Evolutionary conservation across 2,797 vertebrate species (phyloP), one percentile per base, ranked within the genome.

Genomic region (Chelidonichthys spinosus): DNA sequence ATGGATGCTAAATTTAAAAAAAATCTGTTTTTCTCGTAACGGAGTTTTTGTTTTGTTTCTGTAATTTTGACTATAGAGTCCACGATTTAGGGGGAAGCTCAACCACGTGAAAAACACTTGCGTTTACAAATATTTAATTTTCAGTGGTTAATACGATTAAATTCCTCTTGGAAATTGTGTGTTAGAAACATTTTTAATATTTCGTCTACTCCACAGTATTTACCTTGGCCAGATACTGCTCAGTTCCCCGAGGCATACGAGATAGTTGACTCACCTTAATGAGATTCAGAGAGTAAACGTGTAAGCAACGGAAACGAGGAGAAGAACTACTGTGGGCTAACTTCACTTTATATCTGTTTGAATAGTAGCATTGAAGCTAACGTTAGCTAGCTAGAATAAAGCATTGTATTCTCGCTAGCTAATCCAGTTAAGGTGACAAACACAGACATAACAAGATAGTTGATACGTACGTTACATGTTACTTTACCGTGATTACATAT

Each of bases 311-410:
- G 13, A 0, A 44, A 4, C 1, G 36, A 7, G 0, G 52, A 44
- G 14, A 37, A 33, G 35, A 44, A 14, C 43, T 14, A 25, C 25
- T 25, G 25, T 7, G 63, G 35, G 84, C 82, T 89, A 88, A 84
- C 43, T 36, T 50, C 74, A 72, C 73, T 78, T 67, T 25, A 25
- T 25, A 25, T 25, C 25, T 25, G 25, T 25, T 25, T 25, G 25
- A 25, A 25, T 25, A 25, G 25, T 25, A 25, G 25, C 25, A 25
- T 25, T 25, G 25, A 25, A 39, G 52, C 74, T 59, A 18, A 55
- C 33, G 25, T 54, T 33, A 33, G 35, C 13, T 35, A 54, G 52
- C 52, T 55, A 36, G 15, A 6, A 42, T 33, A 7, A 36, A 69
- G 11, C 63, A 3, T 2, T 11, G n/a, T 35, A 2, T 9, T 39